Evolutionary conservation across 1,140 invertebrate genomes (phyloP), one percentile per base, ranked within the genome.

Genomic region (Babylonia areolata): DNA sequence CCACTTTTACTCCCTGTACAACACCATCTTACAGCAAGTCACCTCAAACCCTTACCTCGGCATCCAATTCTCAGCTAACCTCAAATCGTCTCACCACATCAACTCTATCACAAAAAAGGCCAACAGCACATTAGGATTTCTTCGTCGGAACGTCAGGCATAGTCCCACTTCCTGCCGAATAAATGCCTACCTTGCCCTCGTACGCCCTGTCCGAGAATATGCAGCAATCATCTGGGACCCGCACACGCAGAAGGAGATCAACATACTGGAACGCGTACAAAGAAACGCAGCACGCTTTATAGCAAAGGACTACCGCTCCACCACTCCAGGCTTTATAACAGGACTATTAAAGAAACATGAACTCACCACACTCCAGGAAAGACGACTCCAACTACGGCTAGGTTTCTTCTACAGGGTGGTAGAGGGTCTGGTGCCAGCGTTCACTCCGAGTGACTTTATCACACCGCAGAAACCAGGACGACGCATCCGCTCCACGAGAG

Each of bases 151-250:
- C n/a, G n/a, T n/a, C n/a, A n/a, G n/a, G n/a, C n/a, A n/a, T n/a
- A 83, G 84, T 33, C 80, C 46, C 46, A 58, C 58, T 5, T 9
- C 80, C 17, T 88, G 87, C 78, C 80, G 81, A n/a, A 83, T 81
- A 80, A 88, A 84, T 73, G 84, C 87, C 64, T 88, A 85, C 71
- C 40, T 85, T n/a, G n/a, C n/a, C n/a, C n/a, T n/a, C n/a, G n/a
- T n/a, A n/a, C n/a, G n/a, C n/a, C n/a, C n/a, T n/a, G n/a, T n/a
- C n/a, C n/a, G n/a, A n/a, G n/a, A n/a, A n/a, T n/a, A n/a, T n/a
- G n/a, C n/a, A n/a, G n/a, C 84, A n/a, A 85, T 69, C 33, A 83
- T 87, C 23, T 87, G 86, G 86, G 84, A 86, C 40, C 46, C 84
- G 20, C 82, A 83, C 54, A 3, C 35, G 3, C 77, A 84, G 78